Evolutionary conservation across 2,797 vertebrate species (phyloP).

Genomic region (Artibeus lituratus): DNA sequence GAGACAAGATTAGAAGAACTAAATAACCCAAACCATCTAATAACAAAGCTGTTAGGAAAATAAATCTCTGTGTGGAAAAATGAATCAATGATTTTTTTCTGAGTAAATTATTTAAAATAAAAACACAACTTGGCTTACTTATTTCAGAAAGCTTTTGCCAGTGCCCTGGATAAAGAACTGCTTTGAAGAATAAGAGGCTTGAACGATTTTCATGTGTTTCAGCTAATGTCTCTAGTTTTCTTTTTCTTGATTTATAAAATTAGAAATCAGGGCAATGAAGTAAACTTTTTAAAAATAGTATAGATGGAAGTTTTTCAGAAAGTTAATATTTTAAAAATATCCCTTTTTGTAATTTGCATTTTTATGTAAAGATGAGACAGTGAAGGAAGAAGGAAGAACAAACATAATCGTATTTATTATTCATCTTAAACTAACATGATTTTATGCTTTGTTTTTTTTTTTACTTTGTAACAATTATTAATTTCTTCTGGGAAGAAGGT

Average conservation of each 20-base stretch:
- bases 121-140: neutral
- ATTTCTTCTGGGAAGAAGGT: constrained; percentile 20
- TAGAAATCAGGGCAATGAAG: neutral
- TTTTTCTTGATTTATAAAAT: neutral
- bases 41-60: constrained; percentile 29
- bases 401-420: neutral
- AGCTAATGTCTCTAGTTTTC: neutral
- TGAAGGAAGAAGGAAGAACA: neutral
- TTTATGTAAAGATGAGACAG: neutral
- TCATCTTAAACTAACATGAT: neutral
- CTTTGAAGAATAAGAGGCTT: constrained; percentile 7
- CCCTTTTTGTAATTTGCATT: neutral
- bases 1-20: neutral
- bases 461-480: neutral
- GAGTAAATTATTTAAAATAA: constrained; percentile 55
- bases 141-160: constrained; percentile 39
- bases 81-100: constrained; percentile 55
- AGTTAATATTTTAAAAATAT: constrained; percentile 7
- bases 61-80: neutral
- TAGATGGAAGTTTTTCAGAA: neutral
- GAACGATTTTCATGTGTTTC: constrained; percentile 21
- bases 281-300: neutral
- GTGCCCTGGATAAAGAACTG: neutral
- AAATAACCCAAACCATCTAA: neutral
- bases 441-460: neutral